Evolutionary conservation across 2,888 invertebrate genomes (phyloP).

Genomic region (Allygus modestus): DNA sequence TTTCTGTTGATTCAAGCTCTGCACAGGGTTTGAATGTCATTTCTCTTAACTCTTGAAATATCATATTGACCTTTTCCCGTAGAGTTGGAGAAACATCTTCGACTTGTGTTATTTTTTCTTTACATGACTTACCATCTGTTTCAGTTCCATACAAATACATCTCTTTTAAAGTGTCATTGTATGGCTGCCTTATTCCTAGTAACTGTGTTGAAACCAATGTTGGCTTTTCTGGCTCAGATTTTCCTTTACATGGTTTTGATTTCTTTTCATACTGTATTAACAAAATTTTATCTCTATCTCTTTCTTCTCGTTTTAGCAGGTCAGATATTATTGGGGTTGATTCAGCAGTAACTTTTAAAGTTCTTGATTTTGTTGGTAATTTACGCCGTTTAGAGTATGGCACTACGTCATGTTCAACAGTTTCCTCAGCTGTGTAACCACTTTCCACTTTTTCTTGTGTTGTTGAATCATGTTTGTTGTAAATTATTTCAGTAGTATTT

Average conservation of each 20-base stretch:
- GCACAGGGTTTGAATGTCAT: slow-evolving; percentile 23
- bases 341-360: slow-evolving; percentile 35
- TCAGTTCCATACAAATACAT: slow-evolving; percentile 47
- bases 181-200: slow-evolving; percentile 23
- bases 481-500: slow-evolving; percentile 21
- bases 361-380: slow-evolving; percentile 48
- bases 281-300: slow-evolving; percentile 27
- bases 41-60: slow-evolving; percentile 38
- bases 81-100: slow-evolving; percentile 29
- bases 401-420: neutral
- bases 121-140: neutral
- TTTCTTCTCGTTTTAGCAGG: slow-evolving; percentile 6
- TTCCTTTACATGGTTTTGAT: neutral
- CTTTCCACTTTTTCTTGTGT: neutral
- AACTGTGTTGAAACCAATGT: slow-evolving; percentile 17
- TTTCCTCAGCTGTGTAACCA: neutral
- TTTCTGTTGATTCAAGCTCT: neutral
- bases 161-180: neutral
- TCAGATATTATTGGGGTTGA: slow-evolving; percentile 29
- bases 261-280: slow-evolving; percentile 49
- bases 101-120: slow-evolving; percentile 28
- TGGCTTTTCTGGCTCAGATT: neutral
- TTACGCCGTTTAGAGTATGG: slow-evolving; percentile 11
- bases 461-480: neutral
- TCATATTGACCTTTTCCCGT: slow-evolving; percentile 32